Evolutionary conservation across 2,797 vertebrate species (phyloP).

Genomic region (Rhinogobio ventralis): DNA sequence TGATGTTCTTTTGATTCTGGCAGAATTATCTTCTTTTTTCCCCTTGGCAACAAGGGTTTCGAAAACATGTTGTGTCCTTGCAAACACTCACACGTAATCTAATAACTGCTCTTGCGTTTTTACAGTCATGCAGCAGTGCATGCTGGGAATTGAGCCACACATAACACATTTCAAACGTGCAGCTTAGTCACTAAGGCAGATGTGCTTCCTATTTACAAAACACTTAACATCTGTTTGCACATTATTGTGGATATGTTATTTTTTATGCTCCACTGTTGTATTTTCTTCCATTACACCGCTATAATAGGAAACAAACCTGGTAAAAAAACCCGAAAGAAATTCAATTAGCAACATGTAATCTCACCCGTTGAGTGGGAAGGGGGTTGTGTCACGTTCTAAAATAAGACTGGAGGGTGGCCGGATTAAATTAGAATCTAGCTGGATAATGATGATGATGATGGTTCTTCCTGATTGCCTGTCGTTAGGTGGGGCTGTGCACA

Average conservation of each 20-base stretch:
- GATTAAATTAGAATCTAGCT: conserved; percentile 72
- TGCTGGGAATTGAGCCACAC: conserved; percentile 19
- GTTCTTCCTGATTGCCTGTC: conserved; percentile 49
- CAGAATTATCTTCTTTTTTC: neutral
- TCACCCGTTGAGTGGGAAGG: conserved; percentile 43
- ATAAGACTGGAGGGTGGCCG: conserved; percentile 68
- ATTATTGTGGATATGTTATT: conserved; percentile 49
- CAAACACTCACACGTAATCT: conserved; percentile 24
- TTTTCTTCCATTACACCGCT: neutral
- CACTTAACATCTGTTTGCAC: conserved; percentile 18
- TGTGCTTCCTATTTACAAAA: conserved; percentile 10
- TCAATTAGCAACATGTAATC: conserved; percentile 44
- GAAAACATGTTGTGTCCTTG: conserved; percentile 21
- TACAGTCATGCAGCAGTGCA: conserved; percentile 20
- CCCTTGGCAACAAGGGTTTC: conserved; percentile 6
- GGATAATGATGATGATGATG: conserved; percentile 59
- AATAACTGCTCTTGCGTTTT: conserved; percentile 10
- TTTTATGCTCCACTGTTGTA: conserved; percentile 39
- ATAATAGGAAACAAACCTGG: conserved; percentile 31
- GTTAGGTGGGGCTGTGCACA: conserved; percentile 43
- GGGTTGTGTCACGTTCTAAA: conserved; percentile 69
- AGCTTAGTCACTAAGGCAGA: conserved; percentile 40
- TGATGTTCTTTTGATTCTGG: conserved; percentile 7
- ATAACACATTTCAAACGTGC: conserved; percentile 49
- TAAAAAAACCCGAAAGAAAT: conserved; percentile 16